Conservation (phyloP, 2,888 invertebrate species). For the Asteroscopus sphinx region DNA sequence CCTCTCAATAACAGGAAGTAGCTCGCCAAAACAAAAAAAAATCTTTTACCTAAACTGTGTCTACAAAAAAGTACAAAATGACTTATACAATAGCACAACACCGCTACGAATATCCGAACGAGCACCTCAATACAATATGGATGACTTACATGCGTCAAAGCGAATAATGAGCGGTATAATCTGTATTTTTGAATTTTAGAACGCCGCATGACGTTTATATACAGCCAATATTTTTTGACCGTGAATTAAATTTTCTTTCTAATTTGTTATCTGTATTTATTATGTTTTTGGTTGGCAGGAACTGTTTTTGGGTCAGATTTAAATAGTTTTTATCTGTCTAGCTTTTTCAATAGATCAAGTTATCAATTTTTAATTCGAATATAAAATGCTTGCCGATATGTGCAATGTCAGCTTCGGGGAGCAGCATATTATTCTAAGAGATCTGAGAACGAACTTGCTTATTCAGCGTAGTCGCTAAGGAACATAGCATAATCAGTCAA, state of each 20-base stretch:
- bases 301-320: neutral
- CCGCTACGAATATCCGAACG: slow-evolving; percentile 33
- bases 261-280: slow-evolving; percentile 20
- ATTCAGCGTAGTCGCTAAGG: too few species aligned
- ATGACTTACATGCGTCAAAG: slow-evolving; percentile 54
- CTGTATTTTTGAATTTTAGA: slow-evolving; percentile 43
- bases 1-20: too few species aligned
- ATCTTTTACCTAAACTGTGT: neutral
- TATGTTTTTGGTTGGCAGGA: neutral
- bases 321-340: slow-evolving; percentile 1
- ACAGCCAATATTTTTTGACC: slow-evolving; percentile 31
- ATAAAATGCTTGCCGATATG: too few species aligned
- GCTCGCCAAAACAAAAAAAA: too few species aligned
- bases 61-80: neutral
- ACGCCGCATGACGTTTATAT: slow-evolving; percentile 18
- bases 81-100: neutral
- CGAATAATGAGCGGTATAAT: slow-evolving; percentile 22
- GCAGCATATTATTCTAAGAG: too few species aligned
- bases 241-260: slow-evolving; percentile 39
- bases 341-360: too few species aligned
- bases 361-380: too few species aligned
- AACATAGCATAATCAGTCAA: too few species aligned
- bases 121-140: slow-evolving; percentile 60
- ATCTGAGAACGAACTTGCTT: too few species aligned
- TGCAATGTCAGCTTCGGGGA: too few species aligned